Conservation (phyloP, 2,888 invertebrate species). For the Encarsia formosa region DNA sequence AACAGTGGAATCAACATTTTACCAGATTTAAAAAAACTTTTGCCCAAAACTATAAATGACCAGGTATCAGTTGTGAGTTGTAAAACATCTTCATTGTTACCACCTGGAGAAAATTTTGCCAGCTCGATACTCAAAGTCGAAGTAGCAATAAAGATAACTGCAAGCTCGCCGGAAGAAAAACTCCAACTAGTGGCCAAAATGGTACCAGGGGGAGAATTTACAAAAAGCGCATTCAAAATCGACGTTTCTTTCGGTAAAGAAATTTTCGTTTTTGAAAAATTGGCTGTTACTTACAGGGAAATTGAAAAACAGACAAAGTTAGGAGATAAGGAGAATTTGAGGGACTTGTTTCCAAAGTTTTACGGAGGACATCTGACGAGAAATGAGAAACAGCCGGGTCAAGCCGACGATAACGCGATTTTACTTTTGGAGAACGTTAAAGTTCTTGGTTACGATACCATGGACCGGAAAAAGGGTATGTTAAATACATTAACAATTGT, state of each 20-base stretch:
- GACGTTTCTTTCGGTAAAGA: conserved; percentile 57
- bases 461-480: conserved; percentile 52
- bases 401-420: conserved; percentile 56
- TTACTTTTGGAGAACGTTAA: conserved; percentile 60
- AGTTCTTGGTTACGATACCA: conserved; percentile 53
- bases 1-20: no score
- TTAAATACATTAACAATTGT: no score
- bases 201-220: conserved; percentile 55
- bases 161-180: conserved; percentile 34
- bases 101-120: conserved; percentile 62
- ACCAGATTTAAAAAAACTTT: not conserved
- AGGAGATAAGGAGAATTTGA: conserved; percentile 31
- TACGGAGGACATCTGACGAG: conserved; percentile 55
- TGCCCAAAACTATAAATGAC: conserved; percentile 1
- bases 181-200: conserved; percentile 58
- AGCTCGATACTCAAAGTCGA: conserved; percentile 55
- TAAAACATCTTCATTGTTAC: conserved; percentile 33
- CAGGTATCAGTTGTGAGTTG: conserved; percentile 22
- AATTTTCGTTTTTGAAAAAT: conserved; percentile 54
- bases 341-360: conserved; percentile 55
- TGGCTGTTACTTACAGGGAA: conserved; percentile 53
- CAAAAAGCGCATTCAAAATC: conserved; percentile 39
- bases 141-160: conserved; percentile 9
- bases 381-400: conserved; percentile 51
- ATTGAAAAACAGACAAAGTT: not conserved